phyloP scores from a whole-genome alignment of 2,113 vertebrate genomes.

The Hydrolagus affinis region DNA sequence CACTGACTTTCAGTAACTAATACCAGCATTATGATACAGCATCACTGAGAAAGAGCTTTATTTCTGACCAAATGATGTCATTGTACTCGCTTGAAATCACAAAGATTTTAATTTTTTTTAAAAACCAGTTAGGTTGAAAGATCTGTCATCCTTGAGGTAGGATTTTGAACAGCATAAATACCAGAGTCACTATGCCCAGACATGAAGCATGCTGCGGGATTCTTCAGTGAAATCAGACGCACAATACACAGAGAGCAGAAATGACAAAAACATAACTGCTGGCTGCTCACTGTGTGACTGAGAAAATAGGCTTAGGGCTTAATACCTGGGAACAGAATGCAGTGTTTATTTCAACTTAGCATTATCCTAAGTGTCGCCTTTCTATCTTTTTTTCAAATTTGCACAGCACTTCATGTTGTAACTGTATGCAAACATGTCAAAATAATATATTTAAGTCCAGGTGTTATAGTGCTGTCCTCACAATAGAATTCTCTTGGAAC shows the following conservation, averaged over 20 bases:
- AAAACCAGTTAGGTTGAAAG: not conserved
- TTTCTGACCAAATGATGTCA: slow-evolving; percentile 41
- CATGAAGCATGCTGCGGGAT: slow-evolving; percentile 40
- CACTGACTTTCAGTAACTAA: slow-evolving; percentile 35
- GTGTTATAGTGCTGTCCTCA: not conserved
- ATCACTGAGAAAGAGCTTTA: slow-evolving; percentile 27
- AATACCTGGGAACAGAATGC: slow-evolving; percentile 43
- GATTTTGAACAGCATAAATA: slow-evolving; percentile 39
- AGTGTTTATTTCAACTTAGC: slow-evolving; percentile 39
- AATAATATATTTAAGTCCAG: not conserved
- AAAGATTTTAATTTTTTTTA: slow-evolving; percentile 38
- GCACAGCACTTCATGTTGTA: slow-evolving; percentile 28
- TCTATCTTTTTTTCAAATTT: slow-evolving; percentile 21
- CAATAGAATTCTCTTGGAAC: not conserved
- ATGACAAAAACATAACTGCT: slow-evolving; percentile 40
- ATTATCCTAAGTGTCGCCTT: slow-evolving; percentile 49
- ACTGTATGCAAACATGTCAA: not conserved
- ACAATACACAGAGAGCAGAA: slow-evolving; percentile 29
- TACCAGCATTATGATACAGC: slow-evolving; percentile 27
- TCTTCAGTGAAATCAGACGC: slow-evolving; percentile 37
- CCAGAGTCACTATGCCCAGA: slow-evolving; percentile 34
- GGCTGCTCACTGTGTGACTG: slow-evolving; percentile 34
- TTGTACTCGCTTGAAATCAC: slow-evolving; percentile 40
- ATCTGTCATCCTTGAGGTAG: slow-evolving; percentile 38
- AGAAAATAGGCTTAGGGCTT: slow-evolving; percentile 36